phyloP scores from a whole-genome alignment of 2,113 vertebrate genomes.

The Apaloderma vittatum region DNA sequence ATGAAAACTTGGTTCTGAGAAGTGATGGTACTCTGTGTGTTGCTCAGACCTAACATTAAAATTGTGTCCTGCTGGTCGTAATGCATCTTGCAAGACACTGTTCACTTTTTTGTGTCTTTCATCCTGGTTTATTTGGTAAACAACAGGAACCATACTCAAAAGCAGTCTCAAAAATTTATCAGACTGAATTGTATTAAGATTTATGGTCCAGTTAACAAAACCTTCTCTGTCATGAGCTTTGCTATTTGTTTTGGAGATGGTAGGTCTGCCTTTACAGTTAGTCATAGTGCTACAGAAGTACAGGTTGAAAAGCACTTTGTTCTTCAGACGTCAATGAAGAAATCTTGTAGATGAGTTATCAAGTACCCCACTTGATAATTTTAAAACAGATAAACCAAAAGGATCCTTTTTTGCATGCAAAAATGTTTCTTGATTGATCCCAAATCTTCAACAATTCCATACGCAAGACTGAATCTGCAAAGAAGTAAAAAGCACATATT shows the following conservation, averaged over 20 bases:
- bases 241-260: conserved; percentile 65
- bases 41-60: conserved; percentile 83
- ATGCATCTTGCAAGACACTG: conserved; percentile 80
- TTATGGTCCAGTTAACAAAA: conserved; percentile 82
- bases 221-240: conserved; percentile 73
- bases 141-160: conserved; percentile 93
- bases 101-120: conserved; percentile 90
- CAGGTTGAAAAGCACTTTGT: conserved; percentile 36
- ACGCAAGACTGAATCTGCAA: conserved; percentile 53
- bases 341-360: not conserved
- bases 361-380: not conserved
- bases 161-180: conserved; percentile 87
- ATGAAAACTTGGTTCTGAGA: conserved; percentile 82
- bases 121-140: conserved; percentile 91
- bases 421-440: conserved; percentile 8
- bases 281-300: conserved; percentile 81
- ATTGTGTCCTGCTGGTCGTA: conserved; percentile 76
- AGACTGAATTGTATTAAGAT: conserved; percentile 84
- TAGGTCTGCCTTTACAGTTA: conserved; percentile 81
- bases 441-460: conserved; percentile 49
- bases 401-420: not conserved
- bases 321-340: conserved; percentile 36
- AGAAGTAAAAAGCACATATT: not conserved
- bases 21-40: conserved; percentile 84
- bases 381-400: conserved; percentile 18